Conservation (phyloP, 2,797 vertebrate genomes). For the Microchirus variegatus region DNA sequence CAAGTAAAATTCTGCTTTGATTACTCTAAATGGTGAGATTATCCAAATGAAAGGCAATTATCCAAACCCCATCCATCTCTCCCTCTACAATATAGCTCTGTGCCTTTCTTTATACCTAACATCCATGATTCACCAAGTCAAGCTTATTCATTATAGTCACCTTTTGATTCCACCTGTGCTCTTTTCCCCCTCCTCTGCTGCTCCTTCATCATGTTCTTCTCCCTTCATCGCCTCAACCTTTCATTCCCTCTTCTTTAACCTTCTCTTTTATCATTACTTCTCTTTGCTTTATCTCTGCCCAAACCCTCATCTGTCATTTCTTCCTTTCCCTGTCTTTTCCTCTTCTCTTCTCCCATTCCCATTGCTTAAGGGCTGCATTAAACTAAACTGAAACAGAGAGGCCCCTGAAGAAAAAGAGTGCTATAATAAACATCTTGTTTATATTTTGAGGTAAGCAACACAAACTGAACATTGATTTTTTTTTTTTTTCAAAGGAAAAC, state of each 20-base stretch:
- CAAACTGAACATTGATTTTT: neutral
- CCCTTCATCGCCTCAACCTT: conserved; percentile 36
- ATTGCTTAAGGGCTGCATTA: conserved; percentile 44
- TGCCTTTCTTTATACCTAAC: conserved; percentile 30
- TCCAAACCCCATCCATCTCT: conserved; percentile 58
- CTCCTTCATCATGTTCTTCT: conserved; percentile 30
- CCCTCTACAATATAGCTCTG: conserved; percentile 43
- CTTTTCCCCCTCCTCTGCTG: conserved; percentile 10
- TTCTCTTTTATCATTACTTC: conserved; percentile 37
- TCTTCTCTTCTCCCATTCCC: conserved; percentile 7
- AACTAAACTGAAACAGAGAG: conserved; percentile 43
- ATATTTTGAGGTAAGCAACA: conserved; percentile 55
- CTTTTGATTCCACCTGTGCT: conserved; percentile 53
- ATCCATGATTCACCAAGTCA: conserved; percentile 29
- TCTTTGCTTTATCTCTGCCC: conserved; percentile 29
- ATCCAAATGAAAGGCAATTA: conserved; percentile 78
- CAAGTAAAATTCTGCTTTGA: conserved; percentile 73
- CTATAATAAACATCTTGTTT: conserved; percentile 47
- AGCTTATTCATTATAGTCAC: conserved; percentile 51
- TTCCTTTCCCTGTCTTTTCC: conserved; percentile 9
- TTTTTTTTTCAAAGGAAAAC: conserved; percentile 17
- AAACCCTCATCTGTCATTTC: conserved; percentile 17
- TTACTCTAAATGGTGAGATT: conserved; percentile 76
- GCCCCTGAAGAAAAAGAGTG: conserved; percentile 30
- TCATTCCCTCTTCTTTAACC: conserved; percentile 28